Base-by-base conservation (phyloP, 2,797 vertebrate species). In the Lacerta agilis region DNA sequence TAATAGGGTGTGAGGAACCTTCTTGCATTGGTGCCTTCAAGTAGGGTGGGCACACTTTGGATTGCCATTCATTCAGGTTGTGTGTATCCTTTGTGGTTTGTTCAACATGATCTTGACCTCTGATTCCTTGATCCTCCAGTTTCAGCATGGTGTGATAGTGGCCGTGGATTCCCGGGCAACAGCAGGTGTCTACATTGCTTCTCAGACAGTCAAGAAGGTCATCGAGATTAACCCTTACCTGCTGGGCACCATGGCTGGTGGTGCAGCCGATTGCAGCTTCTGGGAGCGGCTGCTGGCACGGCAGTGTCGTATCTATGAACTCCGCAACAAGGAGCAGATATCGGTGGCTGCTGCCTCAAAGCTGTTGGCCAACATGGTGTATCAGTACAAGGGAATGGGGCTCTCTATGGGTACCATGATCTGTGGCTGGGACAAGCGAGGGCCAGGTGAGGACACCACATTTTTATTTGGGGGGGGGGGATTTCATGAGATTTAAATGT, bases 371-470 rank as follows among this genome's bases (percentile, higher is more conserved):
- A 99, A 99, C 96, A 99, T 99, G 98, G 98, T 99, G 72, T 99
- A 99, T 94, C 98, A 99, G 95, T 98, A 98, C 96, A 98, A 98
- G 92, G 98, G 98, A 91, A 98, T 98, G 98, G 98, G 98, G 7
- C 98, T 99, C 82, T 98, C 98, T 95, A 98, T 99, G 98, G 98
- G 98, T 69, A 99, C 98, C 95, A 99, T 99, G 98, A 98, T 99
- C 92, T 98, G 98, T 89, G 98, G 98, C 93, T 99, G 98, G 98
- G 98, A 99, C 96, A 99, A 99, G 95, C 97, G 98, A 94, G 98
- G 98, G 2, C 98, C 98, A 93, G 98, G 98, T 97, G 89, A 95
- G 95, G 58, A 71, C 13, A 13, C 58, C 11, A 10, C 9, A 20
- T 38, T 3, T 55, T 83, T n/a, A n/a, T n/a, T 66, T 33, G 25